Evolutionary conservation across 2,113 vertebrate genomes (phyloP).

Genomic region (Apodemus speciosus): DNA sequence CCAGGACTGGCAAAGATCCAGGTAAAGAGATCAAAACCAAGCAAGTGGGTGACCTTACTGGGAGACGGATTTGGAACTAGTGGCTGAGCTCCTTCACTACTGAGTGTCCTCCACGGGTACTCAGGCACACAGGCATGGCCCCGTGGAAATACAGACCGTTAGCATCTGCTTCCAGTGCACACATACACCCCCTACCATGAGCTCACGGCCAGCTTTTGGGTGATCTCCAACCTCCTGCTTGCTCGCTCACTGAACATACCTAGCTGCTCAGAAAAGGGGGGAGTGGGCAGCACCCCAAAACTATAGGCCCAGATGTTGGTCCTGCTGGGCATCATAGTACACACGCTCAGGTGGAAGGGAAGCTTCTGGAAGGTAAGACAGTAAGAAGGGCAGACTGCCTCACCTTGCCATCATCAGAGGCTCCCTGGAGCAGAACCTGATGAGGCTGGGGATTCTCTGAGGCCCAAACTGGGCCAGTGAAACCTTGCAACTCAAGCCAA

Average conservation of each 20-base stretch:
- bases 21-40: background rate
- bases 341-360: background rate
- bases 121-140: no score
- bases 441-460: background rate
- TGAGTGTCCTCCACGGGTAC: accelerated
- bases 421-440: slow-evolving; percentile 21
- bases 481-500: slow-evolving; percentile 51
- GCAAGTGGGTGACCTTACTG: background rate
- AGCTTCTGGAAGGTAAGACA: background rate
- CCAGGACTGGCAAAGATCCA: background rate
- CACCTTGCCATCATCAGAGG: background rate
- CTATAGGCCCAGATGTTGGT: no score
- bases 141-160: background rate
- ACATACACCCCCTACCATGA: background rate
- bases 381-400: background rate
- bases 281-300: background rate
- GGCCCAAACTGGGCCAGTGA: slow-evolving; percentile 59
- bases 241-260: background rate
- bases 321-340: accelerated
- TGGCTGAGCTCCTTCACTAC: background rate
- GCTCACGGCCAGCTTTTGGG: background rate
- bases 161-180: accelerated
- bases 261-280: background rate
- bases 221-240: background rate
- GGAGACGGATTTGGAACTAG: background rate